Percentiles rank a stretch among this genome's conserved stretches.
phyloP scores from a whole-genome alignment of 2,888 invertebrate genomes.

The Falcaria lacertinaria region DNA sequence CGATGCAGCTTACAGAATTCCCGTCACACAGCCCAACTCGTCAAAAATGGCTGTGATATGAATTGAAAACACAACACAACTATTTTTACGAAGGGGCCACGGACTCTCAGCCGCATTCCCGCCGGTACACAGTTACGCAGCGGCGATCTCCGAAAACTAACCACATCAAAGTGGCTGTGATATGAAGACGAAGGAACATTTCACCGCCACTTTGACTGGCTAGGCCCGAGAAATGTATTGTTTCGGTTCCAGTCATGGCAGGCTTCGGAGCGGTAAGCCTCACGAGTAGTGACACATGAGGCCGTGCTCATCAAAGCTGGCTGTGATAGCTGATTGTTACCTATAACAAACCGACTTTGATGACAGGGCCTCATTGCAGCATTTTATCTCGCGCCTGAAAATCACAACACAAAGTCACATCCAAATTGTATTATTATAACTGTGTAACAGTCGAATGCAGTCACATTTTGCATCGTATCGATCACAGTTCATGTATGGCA shows the following conservation, averaged over 20 bases:
- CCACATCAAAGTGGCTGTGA: conserved; percentile 99
- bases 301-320: conserved; percentile 97
- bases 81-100: conserved; percentile 86
- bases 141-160: conserved; percentile 77
- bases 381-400: conserved; percentile 17
- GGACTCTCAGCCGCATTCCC: conserved; percentile 23
- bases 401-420: conserved; percentile 10
- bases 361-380: conserved; percentile 79
- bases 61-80: conserved; percentile 84
- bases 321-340: conserved; percentile 89
- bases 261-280: neutral
- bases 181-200: conserved; percentile 86
- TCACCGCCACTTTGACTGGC: conserved; percentile 94
- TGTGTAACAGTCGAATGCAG: no score
- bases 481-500: no score
- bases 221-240: conserved; percentile 75
- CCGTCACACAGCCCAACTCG: conserved; percentile 86
- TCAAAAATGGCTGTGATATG: conserved; percentile 98
- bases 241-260: neutral
- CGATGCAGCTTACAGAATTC: conserved; percentile 9
- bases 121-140: conserved; percentile 8
- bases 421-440: no score
- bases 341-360: conserved; percentile 93
- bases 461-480: no score
- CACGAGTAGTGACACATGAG: conserved; percentile 54